These are phyloP conservation scores for Hipposideros armiger DNA, from an alignment of 2,113 vertebrate genomes.

Conservation along the genomic window DNA sequence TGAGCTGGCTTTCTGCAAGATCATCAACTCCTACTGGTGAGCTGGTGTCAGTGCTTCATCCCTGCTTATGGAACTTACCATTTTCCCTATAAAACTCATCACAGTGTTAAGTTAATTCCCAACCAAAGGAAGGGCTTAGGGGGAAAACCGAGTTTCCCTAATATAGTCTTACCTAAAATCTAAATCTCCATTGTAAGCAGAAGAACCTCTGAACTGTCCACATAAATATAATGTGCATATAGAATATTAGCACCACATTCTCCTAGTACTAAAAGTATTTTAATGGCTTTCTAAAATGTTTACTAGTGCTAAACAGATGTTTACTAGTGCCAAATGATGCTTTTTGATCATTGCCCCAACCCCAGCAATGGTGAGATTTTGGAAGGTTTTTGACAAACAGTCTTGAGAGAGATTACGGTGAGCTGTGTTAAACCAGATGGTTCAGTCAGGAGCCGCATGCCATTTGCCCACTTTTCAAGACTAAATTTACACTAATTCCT, in stretches of 20 bases:
- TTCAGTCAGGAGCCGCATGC: slow-evolving; percentile 73
- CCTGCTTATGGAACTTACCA: neutral
- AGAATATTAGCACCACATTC: neutral
- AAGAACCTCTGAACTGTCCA: neutral
- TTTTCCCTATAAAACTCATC: neutral
- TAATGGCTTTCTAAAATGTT: slow-evolving; percentile 24
- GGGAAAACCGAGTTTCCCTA: neutral
- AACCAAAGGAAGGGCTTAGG: neutral
- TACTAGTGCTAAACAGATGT: neutral
- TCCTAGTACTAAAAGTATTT: neutral
- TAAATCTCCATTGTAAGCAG: neutral
- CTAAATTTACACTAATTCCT: slow-evolving; percentile 5
- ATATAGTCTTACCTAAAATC: neutral
- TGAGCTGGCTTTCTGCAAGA: slow-evolving; percentile 98
- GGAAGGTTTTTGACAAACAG: slow-evolving; percentile 40
- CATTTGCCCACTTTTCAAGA: slow-evolving; percentile 72
- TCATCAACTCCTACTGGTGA: slow-evolving; percentile 99
- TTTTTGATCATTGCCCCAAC: slow-evolving; percentile 37
- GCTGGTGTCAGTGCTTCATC: slow-evolving; percentile 6
- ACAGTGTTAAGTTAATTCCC: neutral
- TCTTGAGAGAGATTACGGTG: slow-evolving; percentile 52
- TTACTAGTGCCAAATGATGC: neutral
- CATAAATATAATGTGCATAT: neutral
- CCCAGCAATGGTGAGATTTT: neutral
- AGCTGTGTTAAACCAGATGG: slow-evolving; percentile 29